Evolutionary conservation across 37 sponge, comb jelly and placozoan species (phyloP).

Genomic region (Spongia lamella): DNA sequence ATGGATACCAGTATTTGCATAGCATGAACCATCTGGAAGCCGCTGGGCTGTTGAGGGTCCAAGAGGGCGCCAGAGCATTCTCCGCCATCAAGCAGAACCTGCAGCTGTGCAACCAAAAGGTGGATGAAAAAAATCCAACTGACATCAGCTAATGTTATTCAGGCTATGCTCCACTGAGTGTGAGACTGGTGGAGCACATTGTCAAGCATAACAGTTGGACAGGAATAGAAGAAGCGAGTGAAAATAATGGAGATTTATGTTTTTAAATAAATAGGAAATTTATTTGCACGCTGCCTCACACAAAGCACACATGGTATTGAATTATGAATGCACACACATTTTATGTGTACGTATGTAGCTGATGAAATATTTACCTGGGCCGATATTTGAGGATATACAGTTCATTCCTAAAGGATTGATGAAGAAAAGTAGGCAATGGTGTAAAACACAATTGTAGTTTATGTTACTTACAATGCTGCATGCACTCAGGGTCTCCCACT

Average conservation of each 20-base stretch:
- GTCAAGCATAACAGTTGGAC: slow-evolving; percentile 55
- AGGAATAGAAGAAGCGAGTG: slow-evolving; percentile 78
- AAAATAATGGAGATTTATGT: not conserved
- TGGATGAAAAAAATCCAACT: slow-evolving; percentile 78
- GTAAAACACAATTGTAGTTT: too few relatives aligned
- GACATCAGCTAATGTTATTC: slow-evolving; percentile 90
- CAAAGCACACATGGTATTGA: too few relatives aligned
- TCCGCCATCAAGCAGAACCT: slow-evolving; percentile 56
- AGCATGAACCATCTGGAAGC: slow-evolving; percentile 79
- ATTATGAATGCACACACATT: too few relatives aligned
- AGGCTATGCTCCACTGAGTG: slow-evolving; percentile 97
- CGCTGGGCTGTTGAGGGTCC: slow-evolving; percentile 77
- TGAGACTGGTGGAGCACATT: slow-evolving; percentile 79
- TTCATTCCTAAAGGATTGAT: slow-evolving; percentile 24
- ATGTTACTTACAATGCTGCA: too few relatives aligned
- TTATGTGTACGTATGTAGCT: not conserved
- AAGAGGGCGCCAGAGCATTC: slow-evolving; percentile 63
- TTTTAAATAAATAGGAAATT: too few relatives aligned
- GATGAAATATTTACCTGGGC: slow-evolving; percentile 48
- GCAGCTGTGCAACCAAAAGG: slow-evolving; percentile 42
- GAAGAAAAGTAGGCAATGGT: slow-evolving; percentile 33
- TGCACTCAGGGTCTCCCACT: slow-evolving; percentile 28
- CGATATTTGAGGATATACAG: slow-evolving; percentile 31
- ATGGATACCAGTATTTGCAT: slow-evolving; percentile 83
- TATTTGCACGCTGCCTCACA: too few relatives aligned